These are phyloP conservation scores for Plectrocnemia conspersa DNA, from an alignment of 1,140 invertebrate species.

Conservation along the genomic window DNA sequence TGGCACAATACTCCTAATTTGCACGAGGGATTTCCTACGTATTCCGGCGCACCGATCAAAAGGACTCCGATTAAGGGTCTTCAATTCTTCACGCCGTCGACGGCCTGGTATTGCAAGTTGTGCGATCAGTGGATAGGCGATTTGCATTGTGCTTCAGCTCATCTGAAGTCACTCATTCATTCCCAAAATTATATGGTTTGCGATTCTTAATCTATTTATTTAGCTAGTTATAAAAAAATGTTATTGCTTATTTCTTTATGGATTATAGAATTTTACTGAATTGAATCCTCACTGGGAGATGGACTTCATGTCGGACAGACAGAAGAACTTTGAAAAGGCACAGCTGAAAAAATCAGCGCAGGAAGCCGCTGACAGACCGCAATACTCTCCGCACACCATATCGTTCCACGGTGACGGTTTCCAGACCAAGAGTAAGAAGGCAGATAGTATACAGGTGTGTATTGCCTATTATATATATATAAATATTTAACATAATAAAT, in stretches of 20 bases:
- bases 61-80: slow-evolving; percentile 76
- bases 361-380: slow-evolving; percentile 33
- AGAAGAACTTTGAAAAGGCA: slow-evolving; percentile 60
- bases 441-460: slow-evolving; percentile 18
- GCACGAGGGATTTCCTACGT: slow-evolving; percentile 62
- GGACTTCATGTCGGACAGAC: slow-evolving; percentile 75
- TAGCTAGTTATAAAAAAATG: slow-evolving; percentile 1
- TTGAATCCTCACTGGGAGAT: slow-evolving; percentile 81
- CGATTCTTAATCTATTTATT: slow-evolving; percentile 23
- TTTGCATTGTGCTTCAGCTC: slow-evolving; percentile 76
- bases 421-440: slow-evolving; percentile 40
- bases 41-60: slow-evolving; percentile 65
- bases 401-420: slow-evolving; percentile 49
- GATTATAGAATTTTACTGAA: slow-evolving; percentile 65
- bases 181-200: slow-evolving; percentile 73
- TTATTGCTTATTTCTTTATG: slow-evolving; percentile 11
- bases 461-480: neutral
- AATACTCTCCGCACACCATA: slow-evolving; percentile 46
- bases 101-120: slow-evolving; percentile 84
- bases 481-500: neutral
- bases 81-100: slow-evolving; percentile 78
- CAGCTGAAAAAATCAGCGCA: slow-evolving; percentile 37
- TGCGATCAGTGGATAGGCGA: slow-evolving; percentile 84
- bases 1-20: slow-evolving; percentile 61
- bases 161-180: slow-evolving; percentile 73